Evolutionary conservation across 1,140 invertebrate genomes (phyloP), one percentile per base, ranked within the genome.

Genomic region (Drosophila oshimai): DNA sequence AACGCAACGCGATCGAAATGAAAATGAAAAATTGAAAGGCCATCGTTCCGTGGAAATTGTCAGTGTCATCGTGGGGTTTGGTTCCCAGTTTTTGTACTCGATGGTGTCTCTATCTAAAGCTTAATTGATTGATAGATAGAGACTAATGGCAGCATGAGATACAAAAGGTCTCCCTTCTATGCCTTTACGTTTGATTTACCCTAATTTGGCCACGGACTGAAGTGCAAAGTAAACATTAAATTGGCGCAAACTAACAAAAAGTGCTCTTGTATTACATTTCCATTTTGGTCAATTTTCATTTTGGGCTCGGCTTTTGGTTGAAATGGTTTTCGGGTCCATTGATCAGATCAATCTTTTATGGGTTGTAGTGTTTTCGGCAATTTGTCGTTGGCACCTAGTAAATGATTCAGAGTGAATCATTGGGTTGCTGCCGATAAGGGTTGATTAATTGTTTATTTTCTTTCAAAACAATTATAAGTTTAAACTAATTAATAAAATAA

Each of bases 191-290:
- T 76, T 60, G 81, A 68, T 80, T 73, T 86, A 47, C 47, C 75
- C 80, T 57, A 84, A 78, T 71, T 42, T 60, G 53, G 12, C n/a
- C 7, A 54, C 57, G 58, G 64, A 45, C 50, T 46, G 61, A 84
- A 86, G 80, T 86, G 80, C 80, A 86, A 86, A 86, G 71, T 86
- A 62, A 86, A 86, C 81, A 86, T 87, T 76, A 87, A 86, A 87
- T 87, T 86, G 81, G 81, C 81, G 80, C 75, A 86, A 86, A 80
- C 81, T 86, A 80, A 86, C 80, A 84, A 84, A 86, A 61, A 60
- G 36, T 49, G 44, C 39, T 50, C 26, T 72, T 64, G 49, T 60
- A 22, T 64, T 49, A 12, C 24, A 29, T 50, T 36, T 17, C 61
- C 22, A 33, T 41, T 65, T 50, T 33, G 4, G 42, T 31, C 6